Evolutionary conservation across 2,888 invertebrate species (phyloP), one percentile per base, ranked within the genome.

Genomic region (Lycocerus yunnanus): DNA sequence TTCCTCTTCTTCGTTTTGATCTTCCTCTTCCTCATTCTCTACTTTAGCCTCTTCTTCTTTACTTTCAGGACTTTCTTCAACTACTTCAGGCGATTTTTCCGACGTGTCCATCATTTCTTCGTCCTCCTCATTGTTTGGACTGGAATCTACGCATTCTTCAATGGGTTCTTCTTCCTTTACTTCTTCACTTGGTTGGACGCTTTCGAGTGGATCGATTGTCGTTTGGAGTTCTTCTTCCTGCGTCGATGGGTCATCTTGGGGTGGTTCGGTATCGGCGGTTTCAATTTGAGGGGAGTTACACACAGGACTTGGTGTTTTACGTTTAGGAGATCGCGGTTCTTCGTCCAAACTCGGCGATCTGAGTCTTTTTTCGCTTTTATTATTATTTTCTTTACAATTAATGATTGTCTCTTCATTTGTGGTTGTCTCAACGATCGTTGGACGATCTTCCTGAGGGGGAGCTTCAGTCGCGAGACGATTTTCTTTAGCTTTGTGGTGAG

Each of bases 401-500:
- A 86, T 86, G 85, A 86, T 86, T 84, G 85, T 85, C 85, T 86
- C 85, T 82, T 85, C 84, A 78, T 86, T 83, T 79, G 83, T 84
- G 74, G 84, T 84, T 77, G 82, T 82, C 59, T 80, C 80, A 77
- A 82, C 83, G 15, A 58, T 60, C 11, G 27, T 14, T 27, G 27
- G 18, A 66, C 59, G 58, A 20, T 8, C 13, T 15, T 63, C 63
- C 15, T 20, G 11, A n/a, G 66, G 66, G 15, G 58, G 59, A 20
- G 61, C 68, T 61, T 24, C 16, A 61, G 59, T 66, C 13, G 16
- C 24, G 59, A 18, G 27, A 69, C 70, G 68, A 24, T 72, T 71
- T 24, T 72, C 72, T 71, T 67, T 63, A 16, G 74, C 15, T 68
- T 77, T 77, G 14, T 75, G 75, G 58, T 81, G 84, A 74, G 81